Evolutionary conservation across 2,888 invertebrate species (phyloP).

Genomic region (Leptogaster cylindrica): DNA sequence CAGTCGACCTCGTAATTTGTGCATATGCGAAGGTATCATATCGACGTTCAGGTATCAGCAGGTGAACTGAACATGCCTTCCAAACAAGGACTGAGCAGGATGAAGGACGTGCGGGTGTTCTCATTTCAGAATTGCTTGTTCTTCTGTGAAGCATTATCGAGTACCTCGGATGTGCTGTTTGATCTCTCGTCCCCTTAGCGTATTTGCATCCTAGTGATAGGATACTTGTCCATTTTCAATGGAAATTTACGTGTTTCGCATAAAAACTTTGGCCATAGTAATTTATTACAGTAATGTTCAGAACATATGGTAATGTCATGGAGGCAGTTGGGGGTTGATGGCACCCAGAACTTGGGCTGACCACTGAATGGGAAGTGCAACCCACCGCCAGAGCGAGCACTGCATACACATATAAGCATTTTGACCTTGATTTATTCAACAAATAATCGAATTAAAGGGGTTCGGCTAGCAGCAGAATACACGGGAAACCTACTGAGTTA

Average conservation of each 20-base stretch:
- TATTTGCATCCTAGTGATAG: conserved; percentile 2
- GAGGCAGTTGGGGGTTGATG: not conserved
- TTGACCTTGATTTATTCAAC: conserved; percentile 40
- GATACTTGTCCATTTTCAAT: conserved; percentile 2
- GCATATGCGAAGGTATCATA: not conserved
- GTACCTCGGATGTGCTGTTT: not conserved
- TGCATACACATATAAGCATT: not conserved
- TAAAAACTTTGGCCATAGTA: conserved; percentile 25
- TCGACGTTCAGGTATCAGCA: not conserved
- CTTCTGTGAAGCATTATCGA: conserved; percentile 1
- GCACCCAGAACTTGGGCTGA: not conserved
- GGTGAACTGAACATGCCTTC: not conserved
- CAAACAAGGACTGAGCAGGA: not conserved
- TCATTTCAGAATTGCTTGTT: conserved; percentile 9
- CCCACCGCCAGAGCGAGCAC: not conserved
- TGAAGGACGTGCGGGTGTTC: not conserved
- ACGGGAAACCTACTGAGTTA: conserved; percentile 29
- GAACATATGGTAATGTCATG: conserved; percentile 15
- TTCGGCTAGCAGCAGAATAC: conserved; percentile 11
- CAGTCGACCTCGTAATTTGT: not conserved
- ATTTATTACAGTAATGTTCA: conserved; percentile 34
- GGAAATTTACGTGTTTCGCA: conserved; percentile 33
- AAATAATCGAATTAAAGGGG: conserved; percentile 41
- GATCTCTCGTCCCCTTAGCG: not conserved
- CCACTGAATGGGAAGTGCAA: not conserved